Evolutionary conservation across 2,888 invertebrate genomes (phyloP).

Genomic region (Callyntrura guangdongensis): DNA sequence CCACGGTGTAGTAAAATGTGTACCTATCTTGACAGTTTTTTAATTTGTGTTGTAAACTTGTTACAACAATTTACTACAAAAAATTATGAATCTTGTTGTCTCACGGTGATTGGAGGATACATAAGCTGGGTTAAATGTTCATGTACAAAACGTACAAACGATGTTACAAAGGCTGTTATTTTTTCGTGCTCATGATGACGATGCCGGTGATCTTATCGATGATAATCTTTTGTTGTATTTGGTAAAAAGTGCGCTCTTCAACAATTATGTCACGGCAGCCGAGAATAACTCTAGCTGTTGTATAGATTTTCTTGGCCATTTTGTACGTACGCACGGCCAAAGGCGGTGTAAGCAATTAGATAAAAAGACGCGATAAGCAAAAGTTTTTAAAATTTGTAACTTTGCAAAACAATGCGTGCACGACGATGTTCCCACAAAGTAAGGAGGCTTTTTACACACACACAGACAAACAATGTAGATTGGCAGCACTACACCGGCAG

Average conservation of each 20-base stretch:
- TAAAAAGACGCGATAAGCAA: not conserved
- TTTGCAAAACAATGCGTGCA: not conserved
- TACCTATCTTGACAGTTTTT: conserved; percentile 36
- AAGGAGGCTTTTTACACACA: too few relatives aligned
- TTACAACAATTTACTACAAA: conserved; percentile 15
- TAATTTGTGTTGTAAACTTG: conserved; percentile 51
- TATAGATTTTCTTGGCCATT: not conserved
- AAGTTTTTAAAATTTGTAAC: conserved; percentile 7
- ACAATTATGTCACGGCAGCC: conserved; percentile 66
- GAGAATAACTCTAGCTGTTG: conserved; percentile 14
- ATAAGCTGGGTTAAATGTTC: not conserved
- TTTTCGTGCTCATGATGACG: not conserved
- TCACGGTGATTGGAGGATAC: not conserved
- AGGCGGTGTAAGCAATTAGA: not conserved
- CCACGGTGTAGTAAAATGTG: not conserved
- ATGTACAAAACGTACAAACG: not conserved
- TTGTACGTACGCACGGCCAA: not conserved
- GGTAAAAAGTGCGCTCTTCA: conserved; percentile 43
- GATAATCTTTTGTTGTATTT: conserved; percentile 47
- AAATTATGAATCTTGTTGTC: not conserved
- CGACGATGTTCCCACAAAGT: not conserved
- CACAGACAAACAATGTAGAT: not conserved
- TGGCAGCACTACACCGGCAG: not conserved
- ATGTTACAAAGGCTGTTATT: not conserved
- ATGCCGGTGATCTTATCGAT: conserved; percentile 43